Evolutionary conservation across 2,113 vertebrate genomes (phyloP), one percentile per base, ranked within the genome.

Genomic region (Poeciliopsis prolifica): DNA sequence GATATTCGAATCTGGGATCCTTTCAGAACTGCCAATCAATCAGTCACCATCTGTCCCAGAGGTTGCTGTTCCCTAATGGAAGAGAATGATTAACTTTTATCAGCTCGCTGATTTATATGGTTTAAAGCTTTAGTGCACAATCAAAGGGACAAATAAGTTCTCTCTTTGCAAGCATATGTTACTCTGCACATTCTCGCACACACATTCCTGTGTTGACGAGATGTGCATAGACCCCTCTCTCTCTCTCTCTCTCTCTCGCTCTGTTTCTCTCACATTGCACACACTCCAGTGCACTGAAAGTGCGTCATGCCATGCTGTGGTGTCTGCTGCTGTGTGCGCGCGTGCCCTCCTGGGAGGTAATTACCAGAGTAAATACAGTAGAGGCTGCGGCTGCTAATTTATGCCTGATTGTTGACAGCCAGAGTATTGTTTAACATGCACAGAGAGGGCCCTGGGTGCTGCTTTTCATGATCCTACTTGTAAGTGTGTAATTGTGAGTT

Each of bases 351-450:
- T 84, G 94, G 94, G 95, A 94, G 91, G 93, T 94, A 95, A 95
- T 95, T 95, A 95, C 92, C 90, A 92, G 93, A 94, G 94, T 95
- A 95, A 95, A 94, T 93, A 95, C 92, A 94, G 92, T 91, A 92
- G 84, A 93, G 93, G 92, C 91, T 89, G 85, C 71, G 82, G 88
- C 89, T 93, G 93, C 85, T 95, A 94, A 95, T 94, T 94, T 94
- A 94, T 93, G 89, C 93, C 86, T 92, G 93, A 95, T 93, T 95
- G 94, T 95, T 95, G 93, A 94, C 94, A 93, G 94, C 93, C 87
- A 90, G 90, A 90, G 91, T 87, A 91, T 94, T 95, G 92, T 94
- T 94, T 91, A 95, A 94, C 93, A 94, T 94, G 91, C 89, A 91
- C 68, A 78, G 86, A 91, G 89, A 89, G 81, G 88, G 89, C 84